phyloP scores from a whole-genome alignment of 1,140 invertebrate species.

The Anthonomus grandis region DNA sequence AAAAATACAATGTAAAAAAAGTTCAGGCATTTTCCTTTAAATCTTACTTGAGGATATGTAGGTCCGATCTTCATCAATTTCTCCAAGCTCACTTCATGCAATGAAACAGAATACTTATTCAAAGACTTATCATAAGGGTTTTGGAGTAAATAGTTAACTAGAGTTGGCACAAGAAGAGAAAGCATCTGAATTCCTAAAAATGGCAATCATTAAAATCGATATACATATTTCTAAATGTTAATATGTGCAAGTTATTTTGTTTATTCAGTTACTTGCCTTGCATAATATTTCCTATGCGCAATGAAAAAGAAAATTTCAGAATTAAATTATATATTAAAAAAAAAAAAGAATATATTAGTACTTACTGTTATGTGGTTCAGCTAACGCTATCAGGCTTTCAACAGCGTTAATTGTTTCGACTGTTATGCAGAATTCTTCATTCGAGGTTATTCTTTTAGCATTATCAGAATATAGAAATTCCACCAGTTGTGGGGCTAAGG shows the following conservation, averaged over 20 bases:
- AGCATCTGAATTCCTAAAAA: conserved; percentile 81
- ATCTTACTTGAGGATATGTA: conserved; percentile 75
- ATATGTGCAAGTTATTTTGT: background rate
- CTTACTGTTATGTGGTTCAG: conserved; percentile 76
- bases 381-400: conserved; percentile 70
- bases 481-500: conserved; percentile 70
- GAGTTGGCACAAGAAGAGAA: conserved; percentile 79
- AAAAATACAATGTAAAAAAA: background rate
- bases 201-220: background rate
- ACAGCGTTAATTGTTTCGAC: conserved; percentile 67
- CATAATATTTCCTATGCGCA: conserved; percentile 35
- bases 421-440: conserved; percentile 62
- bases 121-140: conserved; percentile 59
- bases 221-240: conserved; percentile 6
- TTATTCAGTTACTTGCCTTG: conserved; percentile 34
- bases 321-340: background rate
- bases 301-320: conserved; percentile 6
- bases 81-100: conserved; percentile 84
- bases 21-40: too few species aligned
- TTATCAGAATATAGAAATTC: conserved; percentile 65
- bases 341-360: conserved; percentile 36
- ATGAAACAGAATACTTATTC: conserved; percentile 60
- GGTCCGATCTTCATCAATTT: conserved; percentile 89
- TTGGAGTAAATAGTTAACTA: conserved; percentile 81
- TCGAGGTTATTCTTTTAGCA: conserved; percentile 57